These are phyloP conservation scores for Diorhabda carinulata DNA, from an alignment of 1,140 invertebrate genomes.

Conservation along the genomic window DNA sequence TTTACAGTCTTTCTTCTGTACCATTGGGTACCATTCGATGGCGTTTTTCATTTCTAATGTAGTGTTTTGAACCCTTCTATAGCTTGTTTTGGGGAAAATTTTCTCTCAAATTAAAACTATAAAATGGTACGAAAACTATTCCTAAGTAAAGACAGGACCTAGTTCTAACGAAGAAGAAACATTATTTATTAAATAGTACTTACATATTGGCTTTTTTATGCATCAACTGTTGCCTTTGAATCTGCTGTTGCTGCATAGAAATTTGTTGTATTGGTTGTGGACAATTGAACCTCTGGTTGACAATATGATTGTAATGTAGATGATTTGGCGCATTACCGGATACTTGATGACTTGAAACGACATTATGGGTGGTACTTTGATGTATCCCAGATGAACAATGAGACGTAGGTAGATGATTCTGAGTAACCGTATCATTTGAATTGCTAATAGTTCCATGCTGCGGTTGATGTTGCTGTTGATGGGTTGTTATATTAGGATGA, in stretches of 20 bases:
- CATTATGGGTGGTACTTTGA: background rate
- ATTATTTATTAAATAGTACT: slow-evolving; percentile 15
- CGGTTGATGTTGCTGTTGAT: background rate
- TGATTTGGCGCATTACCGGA: background rate
- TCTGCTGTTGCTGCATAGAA: slow-evolving; percentile 22
- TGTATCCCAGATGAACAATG: background rate
- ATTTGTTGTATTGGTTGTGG: slow-evolving; percentile 8
- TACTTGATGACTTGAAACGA: background rate
- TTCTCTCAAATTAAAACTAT: no score
- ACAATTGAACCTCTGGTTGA: slow-evolving; percentile 23
- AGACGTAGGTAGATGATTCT: background rate
- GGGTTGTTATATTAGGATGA: background rate
- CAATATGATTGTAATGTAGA: slow-evolving; percentile 22
- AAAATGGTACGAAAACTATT: no score
- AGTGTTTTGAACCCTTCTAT: no score
- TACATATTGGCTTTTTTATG: slow-evolving; percentile 38
- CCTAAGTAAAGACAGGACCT: no score
- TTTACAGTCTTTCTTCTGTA: no score
- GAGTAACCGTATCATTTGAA: background rate
- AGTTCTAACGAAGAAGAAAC: background rate
- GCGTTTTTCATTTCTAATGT: no score
- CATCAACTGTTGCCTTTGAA: slow-evolving; percentile 23
- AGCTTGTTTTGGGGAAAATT: no score
- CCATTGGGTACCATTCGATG: no score
- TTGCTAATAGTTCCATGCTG: background rate